A percentile compares a stretch with the other conserved stretches of the same genome.
Conservation (phyloP, 2,888 invertebrate species). For the Lysandra coridon region DNA sequence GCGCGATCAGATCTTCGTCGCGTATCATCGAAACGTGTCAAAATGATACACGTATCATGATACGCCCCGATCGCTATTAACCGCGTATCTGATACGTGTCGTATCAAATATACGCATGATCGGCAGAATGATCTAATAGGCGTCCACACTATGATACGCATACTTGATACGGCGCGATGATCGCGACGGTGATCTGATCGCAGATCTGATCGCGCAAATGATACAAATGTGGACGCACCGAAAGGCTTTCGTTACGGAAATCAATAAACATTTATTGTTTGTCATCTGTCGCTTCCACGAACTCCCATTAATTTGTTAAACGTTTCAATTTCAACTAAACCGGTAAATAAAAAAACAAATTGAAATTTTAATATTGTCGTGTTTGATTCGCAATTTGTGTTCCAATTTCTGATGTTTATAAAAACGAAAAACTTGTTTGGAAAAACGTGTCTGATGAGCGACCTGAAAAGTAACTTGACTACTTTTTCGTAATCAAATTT, state of each 20-base stretch:
- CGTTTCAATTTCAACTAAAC: slow-evolving; percentile 8
- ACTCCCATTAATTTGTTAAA: neutral
- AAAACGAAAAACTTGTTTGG: neutral
- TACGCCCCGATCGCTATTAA: no score
- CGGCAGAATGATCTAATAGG: no score
- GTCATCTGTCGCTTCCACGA: neutral
- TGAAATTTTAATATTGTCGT: neutral
- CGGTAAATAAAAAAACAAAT: neutral
- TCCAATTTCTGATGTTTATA: neutral
- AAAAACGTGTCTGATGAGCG: neutral
- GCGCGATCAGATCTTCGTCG: no score
- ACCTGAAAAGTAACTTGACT: neutral
- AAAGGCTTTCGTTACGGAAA: neutral
- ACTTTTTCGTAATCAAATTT: neutral
- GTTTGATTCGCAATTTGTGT: slow-evolving; percentile 1
- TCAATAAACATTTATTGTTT: slow-evolving; percentile 14
- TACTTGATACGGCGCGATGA: no score
- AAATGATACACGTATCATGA: no score
- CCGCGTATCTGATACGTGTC: no score
- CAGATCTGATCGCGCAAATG: no score
- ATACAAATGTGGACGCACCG: no score
- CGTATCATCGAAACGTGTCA: no score
- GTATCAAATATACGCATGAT: no score
- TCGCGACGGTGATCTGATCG: no score
- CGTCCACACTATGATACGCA: no score